Base-by-base conservation (phyloP, 2,888 invertebrate genomes). In the Polydrusus pterygomalis region DNA sequence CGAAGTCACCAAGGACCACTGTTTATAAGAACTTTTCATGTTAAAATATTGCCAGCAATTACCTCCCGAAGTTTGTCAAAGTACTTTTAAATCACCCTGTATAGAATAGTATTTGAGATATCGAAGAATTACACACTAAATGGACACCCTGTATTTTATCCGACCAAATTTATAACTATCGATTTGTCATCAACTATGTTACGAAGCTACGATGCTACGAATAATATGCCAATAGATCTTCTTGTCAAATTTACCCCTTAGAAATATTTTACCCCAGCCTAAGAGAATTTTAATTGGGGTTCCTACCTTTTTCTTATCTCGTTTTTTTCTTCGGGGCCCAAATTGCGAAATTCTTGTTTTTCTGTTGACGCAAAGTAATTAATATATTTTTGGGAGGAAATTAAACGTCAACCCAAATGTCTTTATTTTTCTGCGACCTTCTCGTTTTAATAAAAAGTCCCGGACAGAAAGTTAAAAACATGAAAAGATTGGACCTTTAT, bases 371-470 rank as follows among this genome's bases (percentile, higher is more conserved):
- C 38, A 34, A 15, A 38, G 58, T 34, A 58, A 58, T 58, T 58
- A 58, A 58, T 58, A 58, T 58, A 58, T 58, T 58, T 58, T 58
- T 58, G 15, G 25, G 58, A 58, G 58, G 58, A 58, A 58, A 58
- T 58, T 58, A 58, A 58, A 58, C 38, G 58, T 38, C 58, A 58
- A 58, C 58, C 58, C 34, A n/a, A 58, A 34, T 38, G 58, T 58
- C 58, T 58, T 38, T 38, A 58, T 58, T 58, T 58, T 58, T 58
- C 58, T 34, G 17, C 58, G 58, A 58, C 58, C 58, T 58, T 17
- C 58, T 38, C 58, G 38, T 58, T 58, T 58, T 58, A 58, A 58
- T 58, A 58, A 58, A 58, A 58, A 58, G 10, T 34, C 25, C 34
- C 13, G 17, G 58, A 38, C 58, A n/a, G 15, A 38, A 58, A 58